Base-by-base conservation (phyloP, 2,888 invertebrate genomes). In the Drepana falcataria region DNA sequence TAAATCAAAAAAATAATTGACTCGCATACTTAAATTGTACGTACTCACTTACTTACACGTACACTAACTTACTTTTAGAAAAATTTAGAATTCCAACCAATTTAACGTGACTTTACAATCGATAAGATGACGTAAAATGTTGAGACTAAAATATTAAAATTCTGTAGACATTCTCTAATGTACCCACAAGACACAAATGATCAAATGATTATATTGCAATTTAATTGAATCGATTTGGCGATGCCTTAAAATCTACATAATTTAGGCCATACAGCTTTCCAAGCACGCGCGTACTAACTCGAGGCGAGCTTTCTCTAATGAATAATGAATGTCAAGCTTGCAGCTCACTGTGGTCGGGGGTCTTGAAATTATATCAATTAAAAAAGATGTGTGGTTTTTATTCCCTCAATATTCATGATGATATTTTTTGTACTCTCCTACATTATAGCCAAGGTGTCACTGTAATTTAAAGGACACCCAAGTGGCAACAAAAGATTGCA, bases 401-500 rank as follows among this genome's bases (percentile, higher is more conserved):
- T 37, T 37, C 9, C 34, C 47, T 9, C n/a, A 56, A 52, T 52
- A 47, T 54, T 33, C 33, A 9, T 35, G 64, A 58, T 69, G 66
- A 76, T 72, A 69, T 74, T 76, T 73, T 75, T 71, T 69, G 68
- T 64, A 61, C 62, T 60, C 57, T 58, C 55, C 61, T 60, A 63
- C 63, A 73, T 44, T 44, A 44, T 44, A 9, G 9, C 44, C 6
- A 4, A 44, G 6, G 6, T 9, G 44, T 9, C 44, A 6, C 9
- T 44, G 9, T 1, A 9, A 69, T 69, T 64, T 64, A 55, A 56
- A 56, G 75, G 69, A 75, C 75, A 76, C 75, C 71, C 69, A 71
- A 64, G 66, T 57, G 63, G 58, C 52, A 59, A 44, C 6, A 44
- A 71, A 66, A 76, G 71, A 84, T 83, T 74, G 77, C 83, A 85